phyloP scores from a whole-genome alignment of 2,113 vertebrate species.

The Turdus rufiventris region DNA sequence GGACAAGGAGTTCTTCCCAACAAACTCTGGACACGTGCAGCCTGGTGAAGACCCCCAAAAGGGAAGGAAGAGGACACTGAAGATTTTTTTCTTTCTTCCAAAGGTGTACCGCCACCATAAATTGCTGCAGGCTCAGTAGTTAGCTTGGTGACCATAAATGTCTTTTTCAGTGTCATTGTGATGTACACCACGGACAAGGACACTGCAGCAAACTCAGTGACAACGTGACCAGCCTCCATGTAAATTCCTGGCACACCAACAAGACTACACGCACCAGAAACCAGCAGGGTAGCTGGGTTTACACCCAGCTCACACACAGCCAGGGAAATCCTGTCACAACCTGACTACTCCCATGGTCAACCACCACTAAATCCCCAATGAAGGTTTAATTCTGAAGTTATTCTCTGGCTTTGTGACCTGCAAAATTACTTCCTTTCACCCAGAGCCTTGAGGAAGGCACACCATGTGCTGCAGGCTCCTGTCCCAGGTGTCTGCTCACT shows the following conservation, averaged over 20 bases:
- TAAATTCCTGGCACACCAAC: not conserved
- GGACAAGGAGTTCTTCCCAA: not conserved
- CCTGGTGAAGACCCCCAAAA: not conserved
- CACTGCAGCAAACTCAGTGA: not conserved
- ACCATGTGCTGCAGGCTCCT: not conserved
- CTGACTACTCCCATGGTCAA: not conserved
- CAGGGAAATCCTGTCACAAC: not conserved
- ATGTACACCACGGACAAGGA: not conserved
- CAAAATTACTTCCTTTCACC: not conserved
- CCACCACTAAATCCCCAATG: rapidly evolving
- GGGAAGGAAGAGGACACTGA: not conserved
- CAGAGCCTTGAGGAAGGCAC: not conserved
- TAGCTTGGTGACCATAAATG: not conserved
- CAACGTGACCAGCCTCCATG: not conserved
- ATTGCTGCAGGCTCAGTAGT: not conserved
- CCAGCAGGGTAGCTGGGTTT: rapidly evolving
- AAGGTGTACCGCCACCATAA: not conserved
- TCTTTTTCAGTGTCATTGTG: not conserved
- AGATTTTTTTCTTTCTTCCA: not conserved
- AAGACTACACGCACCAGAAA: rapidly evolving
- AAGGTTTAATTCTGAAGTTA: not conserved
- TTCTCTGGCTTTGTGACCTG: not conserved
- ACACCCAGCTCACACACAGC: not conserved
- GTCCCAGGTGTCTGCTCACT: not conserved
- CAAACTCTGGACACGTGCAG: rapidly evolving